Percentiles rank a stretch among this genome's conserved stretches.
Evolutionary conservation across 2,888 invertebrate species (phyloP).

Genomic region (Gnatocerus cornutus): DNA sequence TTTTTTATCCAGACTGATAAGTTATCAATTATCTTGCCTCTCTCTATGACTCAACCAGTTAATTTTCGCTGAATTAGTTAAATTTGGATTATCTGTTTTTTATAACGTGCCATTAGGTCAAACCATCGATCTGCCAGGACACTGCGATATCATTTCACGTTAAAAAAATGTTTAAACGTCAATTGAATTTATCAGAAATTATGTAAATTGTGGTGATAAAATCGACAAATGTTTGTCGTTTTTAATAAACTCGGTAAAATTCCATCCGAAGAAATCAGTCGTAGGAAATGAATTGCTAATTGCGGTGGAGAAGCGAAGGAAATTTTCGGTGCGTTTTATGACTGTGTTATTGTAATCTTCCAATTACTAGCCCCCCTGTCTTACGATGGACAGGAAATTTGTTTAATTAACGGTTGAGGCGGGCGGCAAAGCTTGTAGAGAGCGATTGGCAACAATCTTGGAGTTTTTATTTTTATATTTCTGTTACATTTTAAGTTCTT

Average conservation of each 20-base stretch:
- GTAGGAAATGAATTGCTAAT: background rate
- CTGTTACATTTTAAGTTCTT: too few species aligned
- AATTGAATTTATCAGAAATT: conserved; percentile 9
- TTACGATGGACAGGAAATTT: conserved; percentile 34
- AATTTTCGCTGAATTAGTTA: background rate
- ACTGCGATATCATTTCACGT: background rate
- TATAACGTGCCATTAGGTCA: background rate
- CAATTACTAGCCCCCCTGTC: conserved; percentile 42
- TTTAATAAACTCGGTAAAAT: background rate
- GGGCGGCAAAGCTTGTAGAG: background rate
- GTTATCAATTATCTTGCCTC: background rate
- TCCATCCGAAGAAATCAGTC: background rate
- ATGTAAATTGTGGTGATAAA: conserved; percentile 11
- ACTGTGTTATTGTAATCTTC: conserved; percentile 33
- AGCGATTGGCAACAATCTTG: too few species aligned
- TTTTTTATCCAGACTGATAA: conserved; percentile 7
- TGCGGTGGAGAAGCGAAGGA: conserved; percentile 1
- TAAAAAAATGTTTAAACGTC: conserved; percentile 7
- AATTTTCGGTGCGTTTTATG: conserved; percentile 14
- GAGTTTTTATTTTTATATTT: too few species aligned
- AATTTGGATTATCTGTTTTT: background rate
- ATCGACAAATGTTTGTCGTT: conserved; percentile 7
- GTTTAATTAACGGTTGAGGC: conserved; percentile 28
- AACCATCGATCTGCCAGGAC: background rate
- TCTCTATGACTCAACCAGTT: background rate